phyloP scores from a whole-genome alignment of 2,888 invertebrate genomes.

The Nemotelus pantherinus region DNA sequence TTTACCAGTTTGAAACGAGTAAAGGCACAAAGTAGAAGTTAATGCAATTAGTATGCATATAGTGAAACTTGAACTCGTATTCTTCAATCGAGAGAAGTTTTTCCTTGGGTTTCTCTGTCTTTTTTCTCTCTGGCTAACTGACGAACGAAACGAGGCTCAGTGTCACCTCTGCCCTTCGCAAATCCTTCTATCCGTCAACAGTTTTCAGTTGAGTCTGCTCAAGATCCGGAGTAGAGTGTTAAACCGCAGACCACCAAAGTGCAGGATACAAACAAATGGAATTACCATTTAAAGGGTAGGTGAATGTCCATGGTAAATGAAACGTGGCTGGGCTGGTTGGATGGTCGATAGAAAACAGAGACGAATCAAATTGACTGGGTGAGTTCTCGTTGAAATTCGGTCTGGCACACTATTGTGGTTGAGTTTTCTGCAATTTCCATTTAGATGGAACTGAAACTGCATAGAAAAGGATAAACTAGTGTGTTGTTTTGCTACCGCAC shows the following conservation, averaged over 20 bases:
- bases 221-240: conserved; percentile 30
- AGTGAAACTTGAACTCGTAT: conserved; percentile 31
- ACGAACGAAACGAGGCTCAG: not conserved
- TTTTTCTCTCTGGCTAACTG: conserved; percentile 18
- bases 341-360: not conserved
- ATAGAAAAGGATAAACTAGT: conserved; percentile 20
- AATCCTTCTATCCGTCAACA: too few relatives aligned
- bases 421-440: conserved; percentile 37
- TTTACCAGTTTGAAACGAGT: conserved; percentile 15
- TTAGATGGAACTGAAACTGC: conserved; percentile 19
- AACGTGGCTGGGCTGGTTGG: conserved; percentile 27
- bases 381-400: conserved; percentile 36
- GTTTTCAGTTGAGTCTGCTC: too few relatives aligned
- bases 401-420: conserved; percentile 39
- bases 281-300: conserved; percentile 43
- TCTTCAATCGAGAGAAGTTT: conserved; percentile 21
- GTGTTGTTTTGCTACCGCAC: not conserved
- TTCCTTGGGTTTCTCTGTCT: not conserved
- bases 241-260: conserved; percentile 40
- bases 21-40: conserved; percentile 38
- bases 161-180: not conserved
- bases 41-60: conserved; percentile 42
- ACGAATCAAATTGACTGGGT: not conserved
- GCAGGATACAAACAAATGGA: conserved; percentile 36
- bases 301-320: conserved; percentile 38